Evolutionary conservation across 2,888 invertebrate genomes (phyloP), one percentile per base, ranked within the genome.

Genomic region (Bruchidius siliquastri): DNA sequence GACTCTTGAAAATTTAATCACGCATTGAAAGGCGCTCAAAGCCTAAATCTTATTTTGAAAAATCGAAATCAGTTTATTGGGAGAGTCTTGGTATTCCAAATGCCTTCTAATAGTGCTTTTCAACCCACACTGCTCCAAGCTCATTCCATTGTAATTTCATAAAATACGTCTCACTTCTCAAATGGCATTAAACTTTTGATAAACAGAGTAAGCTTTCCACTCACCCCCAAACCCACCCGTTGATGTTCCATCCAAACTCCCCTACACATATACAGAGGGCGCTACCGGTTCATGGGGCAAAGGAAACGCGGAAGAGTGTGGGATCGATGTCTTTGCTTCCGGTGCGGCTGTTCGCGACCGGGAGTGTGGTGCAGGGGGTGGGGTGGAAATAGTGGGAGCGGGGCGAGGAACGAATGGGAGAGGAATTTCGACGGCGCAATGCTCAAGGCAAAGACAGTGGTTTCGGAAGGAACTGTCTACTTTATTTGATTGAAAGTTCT

Each of bases 291-390:
- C 49, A 8, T 49, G 49, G 18, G 49, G 68, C 21, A 72, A 74
- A 76, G 76, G 76, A 76, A 75, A 75, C 71, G 32, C 77, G 79
- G 80, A 79, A 79, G 79, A 78, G 76, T 74, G 76, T 74, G 76
- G 78, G 80, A 81, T 81, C 81, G 81, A 81, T 81, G 81, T 80
- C 79, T 81, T 77, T 79, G 79, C 80, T 80, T 81, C 81, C 81
- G 80, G 79, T 79, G 80, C 77, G 80, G 80, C 78, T 79, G 76
- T 80, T 80, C 79, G 77, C 76, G 26, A 13, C 6, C 13, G 49
- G 49, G 49, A 13, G 49, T 4, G 49, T 1, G 18, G 13, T 49
- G 49, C 1, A 13, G 49, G 49, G 49, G 18, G 18, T 13, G 49
- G 26, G 26, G 49, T 49, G 18, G 49, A 49, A 49, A 49, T 49